A percentile compares a stretch with the other conserved stretches of the same genome.
Evolutionary conservation across 1,140 invertebrate genomes (phyloP).

Genomic region (Drosophila jambulina): DNA sequence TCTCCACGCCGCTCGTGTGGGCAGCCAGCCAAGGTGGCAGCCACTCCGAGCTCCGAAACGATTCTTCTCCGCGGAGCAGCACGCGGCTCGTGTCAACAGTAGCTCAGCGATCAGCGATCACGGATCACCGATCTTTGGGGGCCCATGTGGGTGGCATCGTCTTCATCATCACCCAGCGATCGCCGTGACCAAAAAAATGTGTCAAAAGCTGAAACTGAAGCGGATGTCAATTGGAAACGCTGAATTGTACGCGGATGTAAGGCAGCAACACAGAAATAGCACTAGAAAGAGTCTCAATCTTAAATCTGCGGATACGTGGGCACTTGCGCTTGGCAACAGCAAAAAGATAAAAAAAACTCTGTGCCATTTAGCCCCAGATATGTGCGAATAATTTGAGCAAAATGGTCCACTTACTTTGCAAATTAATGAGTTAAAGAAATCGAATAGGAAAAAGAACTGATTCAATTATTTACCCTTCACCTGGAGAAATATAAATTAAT

Average conservation of each 20-base stretch:
- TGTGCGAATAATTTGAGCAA: conserved; percentile 19
- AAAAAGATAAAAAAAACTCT: not conserved
- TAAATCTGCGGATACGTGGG: conserved; percentile 21
- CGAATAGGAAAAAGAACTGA: not conserved
- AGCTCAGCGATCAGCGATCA: conserved; percentile 6
- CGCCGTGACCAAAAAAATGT: conserved; percentile 53
- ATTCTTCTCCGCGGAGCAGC: conserved; percentile 39
- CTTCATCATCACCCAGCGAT: conserved; percentile 43
- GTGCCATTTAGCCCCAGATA: not conserved
- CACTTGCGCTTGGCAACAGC: conserved; percentile 26
- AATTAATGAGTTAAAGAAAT: conserved; percentile 1
- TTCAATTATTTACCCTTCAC: conserved; percentile 14
- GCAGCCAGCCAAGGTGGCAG: conserved; percentile 52
- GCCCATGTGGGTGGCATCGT: conserved; percentile 47
- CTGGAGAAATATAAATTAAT: not conserved
- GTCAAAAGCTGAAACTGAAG: conserved; percentile 80
- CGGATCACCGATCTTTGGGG: not conserved
- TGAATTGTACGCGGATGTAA: conserved; percentile 66
- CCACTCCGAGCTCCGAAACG: conserved; percentile 5
- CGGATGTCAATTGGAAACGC: conserved; percentile 72
- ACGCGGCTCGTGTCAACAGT: conserved; percentile 58
- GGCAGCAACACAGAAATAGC: conserved; percentile 33
- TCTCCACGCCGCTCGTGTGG: conserved; percentile 36
- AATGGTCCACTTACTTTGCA: conserved; percentile 6
- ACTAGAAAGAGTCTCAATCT: not conserved